Evolutionary conservation across 2,113 vertebrate genomes (phyloP).

Genomic region (Paramisgurnus dabryanus): DNA sequence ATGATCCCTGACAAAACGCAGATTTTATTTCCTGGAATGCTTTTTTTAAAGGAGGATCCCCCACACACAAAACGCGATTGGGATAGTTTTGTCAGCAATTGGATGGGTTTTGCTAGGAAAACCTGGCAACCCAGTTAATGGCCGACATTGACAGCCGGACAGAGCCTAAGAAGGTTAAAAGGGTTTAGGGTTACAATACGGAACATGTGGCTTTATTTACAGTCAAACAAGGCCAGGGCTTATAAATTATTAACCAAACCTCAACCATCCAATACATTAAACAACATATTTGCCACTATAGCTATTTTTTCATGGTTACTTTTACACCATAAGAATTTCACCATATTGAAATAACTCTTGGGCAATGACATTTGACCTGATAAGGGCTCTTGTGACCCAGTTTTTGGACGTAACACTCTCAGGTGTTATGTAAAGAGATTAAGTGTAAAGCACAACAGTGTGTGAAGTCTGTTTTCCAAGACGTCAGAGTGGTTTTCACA

Average conservation of each 20-base stretch:
- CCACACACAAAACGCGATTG: no score
- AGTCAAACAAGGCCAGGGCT: conserved; percentile 43
- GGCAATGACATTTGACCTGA: conserved; percentile 1
- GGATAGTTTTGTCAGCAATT: no score
- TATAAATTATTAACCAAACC: conserved; percentile 8
- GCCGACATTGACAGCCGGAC: conserved; percentile 36
- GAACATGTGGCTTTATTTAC: conserved; percentile 52
- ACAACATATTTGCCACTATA: neutral
- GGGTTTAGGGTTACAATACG: conserved; percentile 23
- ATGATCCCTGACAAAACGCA: no score
- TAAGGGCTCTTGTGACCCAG: conserved; percentile 41
- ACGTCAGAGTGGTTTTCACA: conserved; percentile 11
- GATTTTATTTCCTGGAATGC: no score
- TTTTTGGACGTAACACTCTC: conserved; percentile 38
- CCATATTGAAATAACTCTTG: neutral
- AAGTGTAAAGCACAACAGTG: conserved; percentile 14
- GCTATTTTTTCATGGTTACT: no score
- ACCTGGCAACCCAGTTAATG: neutral
- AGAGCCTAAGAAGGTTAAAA: conserved; percentile 53
- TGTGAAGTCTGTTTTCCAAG: conserved; percentile 26
- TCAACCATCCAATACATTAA: neutral
- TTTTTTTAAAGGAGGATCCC: no score
- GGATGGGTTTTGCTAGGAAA: no score
- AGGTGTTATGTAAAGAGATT: conserved; percentile 53
- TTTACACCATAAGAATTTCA: neutral